These are phyloP conservation scores for Lagria hirta DNA, from an alignment of 2,888 invertebrate genomes.

Conservation along the genomic window DNA sequence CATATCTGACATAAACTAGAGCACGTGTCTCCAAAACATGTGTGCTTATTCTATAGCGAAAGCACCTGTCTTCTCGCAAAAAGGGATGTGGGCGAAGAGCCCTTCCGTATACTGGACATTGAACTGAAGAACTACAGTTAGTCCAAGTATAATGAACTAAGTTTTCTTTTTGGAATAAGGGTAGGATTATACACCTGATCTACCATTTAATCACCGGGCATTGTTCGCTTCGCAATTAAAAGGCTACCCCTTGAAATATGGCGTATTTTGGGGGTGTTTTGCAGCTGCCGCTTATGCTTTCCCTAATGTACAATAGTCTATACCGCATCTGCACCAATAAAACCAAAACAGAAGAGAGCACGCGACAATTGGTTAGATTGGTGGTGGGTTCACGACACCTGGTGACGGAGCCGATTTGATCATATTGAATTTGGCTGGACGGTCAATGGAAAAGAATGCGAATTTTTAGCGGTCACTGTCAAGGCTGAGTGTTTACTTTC, in stretches of 20 bases:
- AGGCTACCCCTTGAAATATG: slow-evolving; percentile 26
- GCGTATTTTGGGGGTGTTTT: slow-evolving; percentile 28
- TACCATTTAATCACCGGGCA: slow-evolving; percentile 17
- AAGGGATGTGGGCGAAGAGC: slow-evolving; percentile 36
- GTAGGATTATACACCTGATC: slow-evolving; percentile 18
- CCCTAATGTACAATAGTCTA: slow-evolving; percentile 24
- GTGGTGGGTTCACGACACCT: slow-evolving; percentile 8
- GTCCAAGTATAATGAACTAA: slow-evolving; percentile 38
- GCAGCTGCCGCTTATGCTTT: slow-evolving; percentile 31
- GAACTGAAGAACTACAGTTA: slow-evolving; percentile 42
- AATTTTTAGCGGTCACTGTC: no score
- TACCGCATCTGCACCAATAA: slow-evolving; percentile 25
- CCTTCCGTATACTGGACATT: slow-evolving; percentile 36
- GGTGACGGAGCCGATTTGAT: no score
- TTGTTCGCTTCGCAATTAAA: no score
- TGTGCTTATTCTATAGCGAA: slow-evolving; percentile 20
- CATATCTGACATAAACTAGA: neutral
- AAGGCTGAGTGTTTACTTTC: no score
- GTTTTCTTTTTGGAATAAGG: slow-evolving; percentile 6
- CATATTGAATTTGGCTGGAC: no score
- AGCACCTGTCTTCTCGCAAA: slow-evolving; percentile 35
- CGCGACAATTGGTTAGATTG: slow-evolving; percentile 11
- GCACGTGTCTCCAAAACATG: slow-evolving; percentile 23
- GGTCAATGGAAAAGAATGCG: no score
- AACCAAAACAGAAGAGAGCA: slow-evolving; percentile 8